These are phyloP conservation scores for Chironomus tepperi DNA, from an alignment of 1,140 invertebrate species.

Conservation along the genomic window DNA sequence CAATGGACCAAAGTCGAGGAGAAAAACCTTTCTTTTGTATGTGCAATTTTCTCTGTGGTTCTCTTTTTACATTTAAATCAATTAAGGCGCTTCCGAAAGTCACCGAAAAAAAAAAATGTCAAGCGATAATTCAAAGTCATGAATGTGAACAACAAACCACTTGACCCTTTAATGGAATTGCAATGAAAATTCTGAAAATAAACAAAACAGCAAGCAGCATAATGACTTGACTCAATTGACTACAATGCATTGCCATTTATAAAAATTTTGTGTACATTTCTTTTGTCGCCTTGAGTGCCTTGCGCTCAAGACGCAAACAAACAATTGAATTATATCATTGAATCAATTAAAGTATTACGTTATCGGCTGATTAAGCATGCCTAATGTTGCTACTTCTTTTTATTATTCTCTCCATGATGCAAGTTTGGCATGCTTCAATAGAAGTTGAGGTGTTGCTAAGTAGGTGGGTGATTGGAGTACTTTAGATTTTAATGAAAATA, in stretches of 20 bases:
- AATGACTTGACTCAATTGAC: background rate
- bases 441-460: background rate
- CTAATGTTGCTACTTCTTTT: background rate
- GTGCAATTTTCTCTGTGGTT: no score
- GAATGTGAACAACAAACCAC: background rate
- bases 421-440: background rate
- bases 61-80: background rate
- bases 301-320: background rate
- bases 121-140: constrained; percentile 2
- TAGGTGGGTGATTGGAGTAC: no score
- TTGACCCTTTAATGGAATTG: background rate
- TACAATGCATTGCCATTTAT: constrained; percentile 1
- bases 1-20: background rate
- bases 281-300: background rate
- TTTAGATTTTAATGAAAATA: no score
- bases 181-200: background rate
- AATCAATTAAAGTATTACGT: constrained; percentile 14
- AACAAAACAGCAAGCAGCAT: no score
- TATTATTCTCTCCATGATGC: background rate
- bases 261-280: background rate
- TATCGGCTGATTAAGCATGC: background rate
- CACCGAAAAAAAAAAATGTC: no score
- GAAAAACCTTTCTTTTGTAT: no score
- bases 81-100: background rate
- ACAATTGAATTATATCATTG: constrained; percentile 8